Evolutionary conservation across 2,888 invertebrate genomes (phyloP).

Genomic region (Petrolisthes manimaculis): DNA sequence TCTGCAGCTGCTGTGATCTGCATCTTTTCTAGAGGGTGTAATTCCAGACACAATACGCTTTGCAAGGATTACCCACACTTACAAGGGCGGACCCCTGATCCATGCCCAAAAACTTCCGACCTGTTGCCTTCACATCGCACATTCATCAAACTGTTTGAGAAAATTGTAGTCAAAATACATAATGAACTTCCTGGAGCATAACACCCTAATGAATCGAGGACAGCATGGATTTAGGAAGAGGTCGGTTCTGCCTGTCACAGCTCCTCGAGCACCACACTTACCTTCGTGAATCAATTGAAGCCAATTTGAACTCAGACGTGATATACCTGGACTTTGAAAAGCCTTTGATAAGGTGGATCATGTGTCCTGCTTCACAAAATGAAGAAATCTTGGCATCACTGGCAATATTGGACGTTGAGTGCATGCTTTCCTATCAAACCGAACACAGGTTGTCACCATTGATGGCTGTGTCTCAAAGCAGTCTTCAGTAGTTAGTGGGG

Average conservation of each 20-base stretch:
- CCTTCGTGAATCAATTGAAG: constrained; percentile 9
- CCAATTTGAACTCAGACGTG: neutral
- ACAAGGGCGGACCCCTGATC: constrained; percentile 6
- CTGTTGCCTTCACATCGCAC: neutral
- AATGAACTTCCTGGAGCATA: neutral
- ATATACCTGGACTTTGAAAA: neutral
- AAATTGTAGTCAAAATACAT: constrained; percentile 17
- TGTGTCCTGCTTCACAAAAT: too few relatives aligned
- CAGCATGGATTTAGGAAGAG: constrained; percentile 16
- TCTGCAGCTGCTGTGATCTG: too few relatives aligned
- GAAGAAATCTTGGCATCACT: too few relatives aligned
- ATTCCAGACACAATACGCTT: too few relatives aligned
- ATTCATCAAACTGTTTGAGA: constrained; percentile 28
- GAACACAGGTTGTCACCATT: too few relatives aligned
- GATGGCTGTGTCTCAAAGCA: too few relatives aligned
- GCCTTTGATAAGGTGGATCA: too few relatives aligned
- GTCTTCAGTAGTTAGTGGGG: too few relatives aligned
- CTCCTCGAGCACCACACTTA: constrained; percentile 9
- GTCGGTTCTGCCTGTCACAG: constrained; percentile 4
- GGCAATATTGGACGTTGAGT: too few relatives aligned
- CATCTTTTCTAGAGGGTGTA: neutral
- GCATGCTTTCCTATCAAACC: too few relatives aligned
- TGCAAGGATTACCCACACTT: too few relatives aligned
- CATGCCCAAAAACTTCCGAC: constrained; percentile 22
- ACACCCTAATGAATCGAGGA: neutral